Conservation (phyloP, 2,888 invertebrate genomes). For the Agapostemon virescens region DNA sequence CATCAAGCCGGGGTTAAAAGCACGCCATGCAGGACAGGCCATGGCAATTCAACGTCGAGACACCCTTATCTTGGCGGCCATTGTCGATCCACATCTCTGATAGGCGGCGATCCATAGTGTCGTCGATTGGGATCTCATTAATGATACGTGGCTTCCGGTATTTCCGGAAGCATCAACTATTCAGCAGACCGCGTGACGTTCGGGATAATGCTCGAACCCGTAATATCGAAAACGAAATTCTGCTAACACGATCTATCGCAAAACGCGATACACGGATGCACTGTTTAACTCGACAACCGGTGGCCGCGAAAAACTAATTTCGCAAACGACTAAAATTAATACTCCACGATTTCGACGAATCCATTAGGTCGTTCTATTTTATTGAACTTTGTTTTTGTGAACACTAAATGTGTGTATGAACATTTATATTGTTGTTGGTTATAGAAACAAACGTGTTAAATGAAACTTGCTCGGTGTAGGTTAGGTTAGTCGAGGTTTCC, state of each 20-base stretch:
- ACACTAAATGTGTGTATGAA: too few species aligned
- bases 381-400: too few species aligned
- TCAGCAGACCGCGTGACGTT: constrained; percentile 21
- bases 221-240: neutral
- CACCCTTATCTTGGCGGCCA: constrained; percentile 18
- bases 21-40: neutral
- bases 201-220: constrained; percentile 17
- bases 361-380: too few species aligned
- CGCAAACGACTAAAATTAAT: too few species aligned
- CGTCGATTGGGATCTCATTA: constrained; percentile 36
- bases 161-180: constrained; percentile 27
- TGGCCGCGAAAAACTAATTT: too few species aligned
- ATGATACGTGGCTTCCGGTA: constrained; percentile 29
- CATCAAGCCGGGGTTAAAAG: constrained; percentile 11
- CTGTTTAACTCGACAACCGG: too few species aligned
- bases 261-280: too few species aligned
- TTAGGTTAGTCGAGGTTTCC: too few species aligned
- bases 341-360: too few species aligned
- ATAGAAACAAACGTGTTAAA: too few species aligned
- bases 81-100: constrained; percentile 30
- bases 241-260: neutral
- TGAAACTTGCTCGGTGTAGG: too few species aligned
- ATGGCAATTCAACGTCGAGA: constrained; percentile 28
- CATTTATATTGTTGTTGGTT: too few species aligned
- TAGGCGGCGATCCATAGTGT: constrained; percentile 20